Evolutionary conservation across 2,113 vertebrate genomes (phyloP).

Genomic region (Galemys pyrenaicus): DNA sequence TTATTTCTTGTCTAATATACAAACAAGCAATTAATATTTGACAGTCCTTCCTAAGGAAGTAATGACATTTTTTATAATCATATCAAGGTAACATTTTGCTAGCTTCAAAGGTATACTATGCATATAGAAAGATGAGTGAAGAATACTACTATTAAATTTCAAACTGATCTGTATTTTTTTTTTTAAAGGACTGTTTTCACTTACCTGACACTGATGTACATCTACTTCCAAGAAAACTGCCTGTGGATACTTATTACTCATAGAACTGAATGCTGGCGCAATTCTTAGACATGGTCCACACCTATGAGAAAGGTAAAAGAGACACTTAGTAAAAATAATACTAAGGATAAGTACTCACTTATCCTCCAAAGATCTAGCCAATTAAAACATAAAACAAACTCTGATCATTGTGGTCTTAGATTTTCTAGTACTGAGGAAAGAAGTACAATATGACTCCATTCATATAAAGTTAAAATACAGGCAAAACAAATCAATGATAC

Average conservation of each 20-base stretch:
- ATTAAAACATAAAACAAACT: constrained; percentile 14
- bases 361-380: neutral
- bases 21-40: neutral
- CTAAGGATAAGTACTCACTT: neutral
- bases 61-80: constrained; percentile 35
- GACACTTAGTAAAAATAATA: neutral
- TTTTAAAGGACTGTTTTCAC: constrained; percentile 37
- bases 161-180: neutral
- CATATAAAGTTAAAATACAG: neutral
- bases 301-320: constrained; percentile 78
- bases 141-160: constrained; percentile 11
- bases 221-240: constrained; percentile 96
- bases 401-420: neutral
- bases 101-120: neutral
- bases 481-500: neutral
- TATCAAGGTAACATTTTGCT: neutral
- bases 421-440: neutral
- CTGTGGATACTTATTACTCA: constrained; percentile 96
- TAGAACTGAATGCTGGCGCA: constrained; percentile 93
- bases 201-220: constrained; percentile 95
- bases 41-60: constrained; percentile 32
- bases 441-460: neutral
- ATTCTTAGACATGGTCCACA: constrained; percentile 95
- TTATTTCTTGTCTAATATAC: no score
- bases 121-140: constrained; percentile 19